Evolutionary conservation across 2,888 invertebrate species (phyloP), one percentile per base, ranked within the genome.

Genomic region (Phalera bucephala): DNA sequence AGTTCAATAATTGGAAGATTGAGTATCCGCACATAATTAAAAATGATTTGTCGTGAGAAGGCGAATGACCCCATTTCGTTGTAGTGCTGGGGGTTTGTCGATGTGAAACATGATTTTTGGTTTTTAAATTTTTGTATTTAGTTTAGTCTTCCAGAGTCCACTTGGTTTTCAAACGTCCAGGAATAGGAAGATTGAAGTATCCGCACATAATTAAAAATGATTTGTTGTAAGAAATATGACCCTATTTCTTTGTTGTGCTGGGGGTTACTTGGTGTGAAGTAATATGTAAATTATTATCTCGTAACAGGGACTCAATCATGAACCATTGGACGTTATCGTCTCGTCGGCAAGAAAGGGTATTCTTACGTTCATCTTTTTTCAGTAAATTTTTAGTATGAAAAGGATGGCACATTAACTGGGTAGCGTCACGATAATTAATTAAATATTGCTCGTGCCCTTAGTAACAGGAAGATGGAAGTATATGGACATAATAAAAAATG

Each of bases 181-280:
- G 74, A 74, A 81, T 83, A 79, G 72, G 72, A 80, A 77, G 78
- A 87, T 85, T 83, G 81, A 77, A 78, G 76, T 74, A 77, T 77
- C 76, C 70, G 66, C 72, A 82, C 76, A 86, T 66, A 88, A 88
- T 87, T 88, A 88, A 88, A 87, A 88, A 85, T 86, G 83, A 85
- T 80, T 86, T 84, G 83, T 80, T 68, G 71, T 60, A 57, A 48
- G 80, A 76, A 76, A 87, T 84, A 82, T 80, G 85, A 82, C 85
- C 86, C 72, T 82, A 76, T 76, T 80, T 68, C 65, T 68, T 46
- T 13, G 19, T 78, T 84, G 83, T 72, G 84, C 30, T 73, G 81
- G 39, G 42, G 31, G 36, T 40, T 29, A 44, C 33, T 60, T 61
- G 56, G 61, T 39, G 11, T 15, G n/a, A 10, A 13, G 25, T 2